Conservation (phyloP, 2,113 vertebrate genomes). For the Columba janthina region DNA sequence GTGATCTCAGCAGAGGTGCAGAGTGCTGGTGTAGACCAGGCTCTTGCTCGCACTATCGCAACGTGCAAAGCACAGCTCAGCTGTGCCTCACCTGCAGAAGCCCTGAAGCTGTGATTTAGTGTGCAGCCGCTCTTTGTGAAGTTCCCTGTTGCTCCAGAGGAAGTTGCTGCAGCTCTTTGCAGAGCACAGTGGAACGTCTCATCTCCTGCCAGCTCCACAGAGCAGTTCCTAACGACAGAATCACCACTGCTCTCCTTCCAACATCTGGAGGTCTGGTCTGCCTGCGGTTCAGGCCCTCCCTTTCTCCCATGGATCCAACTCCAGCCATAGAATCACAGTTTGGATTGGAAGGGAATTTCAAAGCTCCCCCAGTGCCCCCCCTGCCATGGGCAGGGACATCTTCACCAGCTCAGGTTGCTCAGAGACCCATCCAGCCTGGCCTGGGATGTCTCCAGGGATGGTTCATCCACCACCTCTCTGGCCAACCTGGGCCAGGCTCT, state of each 20-base stretch:
- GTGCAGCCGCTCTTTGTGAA: not conserved
- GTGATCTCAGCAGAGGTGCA: not conserved
- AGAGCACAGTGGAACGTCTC: not conserved
- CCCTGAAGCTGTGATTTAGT: slow-evolving; percentile 3
- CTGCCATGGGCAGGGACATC: too few relatives aligned
- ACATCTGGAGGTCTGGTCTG: slow-evolving; percentile 36
- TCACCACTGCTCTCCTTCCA: not conserved
- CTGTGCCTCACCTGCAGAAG: slow-evolving; percentile 34
- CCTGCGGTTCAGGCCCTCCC: not conserved
- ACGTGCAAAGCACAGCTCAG: not conserved
- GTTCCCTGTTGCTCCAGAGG: slow-evolving; percentile 10
- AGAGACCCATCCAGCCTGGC: too few relatives aligned
- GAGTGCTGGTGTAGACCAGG: not conserved
- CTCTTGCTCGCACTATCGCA: rapidly evolving
- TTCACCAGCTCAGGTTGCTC: too few relatives aligned
- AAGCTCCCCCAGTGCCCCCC: too few relatives aligned
- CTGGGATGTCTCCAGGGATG: too few relatives aligned
- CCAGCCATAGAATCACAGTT: not conserved
- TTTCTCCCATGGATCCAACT: not conserved
- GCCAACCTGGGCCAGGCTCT: too few relatives aligned
- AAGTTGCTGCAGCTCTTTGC: slow-evolving; percentile 27
- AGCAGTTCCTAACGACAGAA: not conserved
- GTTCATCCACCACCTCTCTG: too few relatives aligned
- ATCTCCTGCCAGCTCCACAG: slow-evolving; percentile 41
- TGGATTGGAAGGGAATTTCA: too few relatives aligned